These are phyloP conservation scores for Lepus townsendii DNA, from an alignment of 2,797 vertebrate genomes.

Conservation along the genomic window DNA sequence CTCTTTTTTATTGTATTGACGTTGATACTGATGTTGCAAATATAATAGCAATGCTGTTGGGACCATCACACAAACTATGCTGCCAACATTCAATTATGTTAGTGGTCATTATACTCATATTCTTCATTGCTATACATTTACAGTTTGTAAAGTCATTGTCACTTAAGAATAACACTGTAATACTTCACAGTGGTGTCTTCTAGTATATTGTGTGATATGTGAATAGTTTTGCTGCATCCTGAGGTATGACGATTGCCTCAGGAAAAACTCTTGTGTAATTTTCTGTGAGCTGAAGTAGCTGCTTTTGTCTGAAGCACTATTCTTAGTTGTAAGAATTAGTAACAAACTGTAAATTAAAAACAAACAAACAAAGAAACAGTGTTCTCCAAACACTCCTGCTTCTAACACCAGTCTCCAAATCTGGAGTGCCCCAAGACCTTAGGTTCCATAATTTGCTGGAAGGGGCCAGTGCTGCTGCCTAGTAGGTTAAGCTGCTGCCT, in stretches of 20 bases:
- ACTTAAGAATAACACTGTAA: background rate
- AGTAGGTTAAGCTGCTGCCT: too few relatives aligned
- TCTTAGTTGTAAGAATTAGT: conserved; percentile 2
- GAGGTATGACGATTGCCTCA: background rate
- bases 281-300: background rate
- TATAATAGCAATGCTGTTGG: background rate
- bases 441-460: background rate
- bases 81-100: background rate
- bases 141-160: background rate
- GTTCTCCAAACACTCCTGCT: background rate
- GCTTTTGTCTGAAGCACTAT: background rate
- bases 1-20: background rate
- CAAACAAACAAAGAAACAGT: background rate
- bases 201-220: background rate
- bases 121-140: background rate
- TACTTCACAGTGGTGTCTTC: background rate
- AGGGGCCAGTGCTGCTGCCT: background rate
- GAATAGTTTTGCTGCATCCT: background rate
- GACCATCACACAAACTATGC: background rate
- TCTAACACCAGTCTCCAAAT: background rate
- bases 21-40: background rate
- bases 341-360: background rate
- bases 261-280: background rate
- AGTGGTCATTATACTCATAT: background rate
- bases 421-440: background rate